Percentiles rank a stretch among this genome's conserved stretches.
These are phyloP conservation scores for Drosophila emarginata DNA, from an alignment of 2,888 invertebrate species.

Conservation along the genomic window DNA sequence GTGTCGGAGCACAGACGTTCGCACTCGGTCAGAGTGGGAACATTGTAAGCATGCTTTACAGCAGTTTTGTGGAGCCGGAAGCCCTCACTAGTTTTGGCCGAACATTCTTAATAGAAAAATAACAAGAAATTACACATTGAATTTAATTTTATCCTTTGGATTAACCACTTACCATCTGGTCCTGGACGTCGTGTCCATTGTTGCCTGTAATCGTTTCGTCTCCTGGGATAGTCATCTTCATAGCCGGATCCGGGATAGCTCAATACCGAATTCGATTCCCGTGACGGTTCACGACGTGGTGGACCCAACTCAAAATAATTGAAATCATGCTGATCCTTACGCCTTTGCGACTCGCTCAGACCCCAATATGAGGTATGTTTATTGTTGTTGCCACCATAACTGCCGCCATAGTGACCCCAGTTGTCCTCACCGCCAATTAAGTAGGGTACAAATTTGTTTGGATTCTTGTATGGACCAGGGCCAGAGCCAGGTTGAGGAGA, in stretches of 20 bases:
- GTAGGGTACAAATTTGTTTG: conserved; percentile 84
- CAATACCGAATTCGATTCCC: conserved; percentile 82
- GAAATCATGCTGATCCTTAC: conserved; percentile 80
- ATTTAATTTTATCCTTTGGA: background rate
- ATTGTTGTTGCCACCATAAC: conserved; percentile 84
- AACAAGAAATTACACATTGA: background rate
- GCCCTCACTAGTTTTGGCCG: conserved; percentile 88
- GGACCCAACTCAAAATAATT: conserved; percentile 83
- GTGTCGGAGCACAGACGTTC: conserved; percentile 89
- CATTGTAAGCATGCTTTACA: conserved; percentile 86
- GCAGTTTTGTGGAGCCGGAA: conserved; percentile 88
- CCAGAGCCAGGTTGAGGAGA: conserved; percentile 48
- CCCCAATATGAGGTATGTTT: conserved; percentile 84
- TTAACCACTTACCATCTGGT: conserved; percentile 78
- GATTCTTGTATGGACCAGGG: conserved; percentile 71
- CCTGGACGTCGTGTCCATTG: conserved; percentile 83
- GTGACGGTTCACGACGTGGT: conserved; percentile 76
- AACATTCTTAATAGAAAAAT: conserved; percentile 85
- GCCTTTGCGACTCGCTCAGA: conserved; percentile 80
- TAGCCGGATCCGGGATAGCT: conserved; percentile 83
- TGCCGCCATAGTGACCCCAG: conserved; percentile 86
- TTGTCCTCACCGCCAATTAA: conserved; percentile 83
- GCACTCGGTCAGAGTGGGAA: conserved; percentile 89
- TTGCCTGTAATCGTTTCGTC: conserved; percentile 79
- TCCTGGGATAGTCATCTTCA: conserved; percentile 62